phyloP scores from a whole-genome alignment of 2,888 invertebrate species.

The Drosophila hawaiiensis region DNA sequence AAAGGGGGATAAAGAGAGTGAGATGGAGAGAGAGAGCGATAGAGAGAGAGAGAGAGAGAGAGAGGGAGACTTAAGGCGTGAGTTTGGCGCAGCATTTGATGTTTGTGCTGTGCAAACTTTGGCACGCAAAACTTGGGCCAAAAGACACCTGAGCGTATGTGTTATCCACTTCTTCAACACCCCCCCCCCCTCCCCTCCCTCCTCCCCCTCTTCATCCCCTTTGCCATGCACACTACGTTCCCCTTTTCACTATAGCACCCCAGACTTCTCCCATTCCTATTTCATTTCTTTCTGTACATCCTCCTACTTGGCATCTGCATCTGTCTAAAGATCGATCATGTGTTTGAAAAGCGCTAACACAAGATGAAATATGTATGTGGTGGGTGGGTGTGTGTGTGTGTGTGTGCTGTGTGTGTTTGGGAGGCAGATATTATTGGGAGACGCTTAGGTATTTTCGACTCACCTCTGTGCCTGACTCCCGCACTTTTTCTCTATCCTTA shows the following conservation, averaged over 20 bases:
- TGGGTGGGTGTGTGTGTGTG: not conserved
- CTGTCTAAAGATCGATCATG: constrained; percentile 71
- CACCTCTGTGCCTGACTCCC: too few relatives aligned
- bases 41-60: constrained; percentile 11
- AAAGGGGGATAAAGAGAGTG: constrained; percentile 1
- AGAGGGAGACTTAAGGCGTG: constrained; percentile 34
- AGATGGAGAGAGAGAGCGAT: constrained; percentile 7
- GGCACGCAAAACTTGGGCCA: constrained; percentile 72
- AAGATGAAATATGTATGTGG: constrained; percentile 26
- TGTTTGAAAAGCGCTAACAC: constrained; percentile 62
- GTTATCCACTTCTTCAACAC: constrained; percentile 2
- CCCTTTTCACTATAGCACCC: constrained; percentile 17
- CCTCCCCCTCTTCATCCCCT: not conserved
- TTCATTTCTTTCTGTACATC: constrained; percentile 3
- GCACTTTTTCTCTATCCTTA: constrained; percentile 6
- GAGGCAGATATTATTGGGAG: constrained; percentile 14
- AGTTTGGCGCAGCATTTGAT: constrained; percentile 69
- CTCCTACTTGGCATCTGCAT: constrained; percentile 15
- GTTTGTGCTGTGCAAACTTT: constrained; percentile 75
- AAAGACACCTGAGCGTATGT: constrained; percentile 74
- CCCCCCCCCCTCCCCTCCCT: not conserved
- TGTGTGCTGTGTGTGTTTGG: not conserved
- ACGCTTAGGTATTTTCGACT: not conserved
- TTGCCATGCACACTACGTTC: not conserved
- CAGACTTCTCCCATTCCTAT: constrained; percentile 5